Conservation (phyloP, 1,140 invertebrate genomes). For the Camponotus floridanus region DNA sequence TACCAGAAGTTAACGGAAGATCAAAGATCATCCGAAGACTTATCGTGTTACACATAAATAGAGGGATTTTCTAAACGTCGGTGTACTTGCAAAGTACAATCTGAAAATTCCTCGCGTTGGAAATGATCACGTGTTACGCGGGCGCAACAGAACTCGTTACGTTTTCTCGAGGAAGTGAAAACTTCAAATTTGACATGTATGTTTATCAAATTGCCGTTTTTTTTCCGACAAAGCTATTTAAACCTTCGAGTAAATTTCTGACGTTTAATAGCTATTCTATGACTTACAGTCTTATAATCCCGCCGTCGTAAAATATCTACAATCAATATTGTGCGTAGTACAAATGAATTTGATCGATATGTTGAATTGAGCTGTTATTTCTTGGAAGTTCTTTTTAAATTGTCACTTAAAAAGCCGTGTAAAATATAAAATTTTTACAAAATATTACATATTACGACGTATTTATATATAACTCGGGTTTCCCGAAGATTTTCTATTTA, state of each 20-base stretch:
- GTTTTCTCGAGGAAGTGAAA: not conserved
- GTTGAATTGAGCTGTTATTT: not conserved
- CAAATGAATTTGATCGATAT: constrained; percentile 18
- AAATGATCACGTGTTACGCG: constrained; percentile 50
- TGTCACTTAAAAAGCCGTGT: not conserved
- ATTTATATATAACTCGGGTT: not conserved
- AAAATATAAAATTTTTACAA: constrained; percentile 12
- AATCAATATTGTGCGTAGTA: constrained; percentile 25
- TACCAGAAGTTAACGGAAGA: constrained; percentile 47
- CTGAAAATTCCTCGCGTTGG: constrained; percentile 35
- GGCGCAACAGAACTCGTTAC: not conserved
- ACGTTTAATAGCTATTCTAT: not conserved
- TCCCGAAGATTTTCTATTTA: not conserved
- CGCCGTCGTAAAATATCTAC: constrained; percentile 20
- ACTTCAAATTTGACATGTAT: not conserved
- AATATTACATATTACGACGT: not conserved
- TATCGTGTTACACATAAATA: constrained; percentile 21
- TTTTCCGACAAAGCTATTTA: constrained; percentile 27
- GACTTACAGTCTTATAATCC: not conserved
- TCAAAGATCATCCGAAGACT: constrained; percentile 37
- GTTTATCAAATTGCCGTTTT: constrained; percentile 9
- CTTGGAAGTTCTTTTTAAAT: not conserved
- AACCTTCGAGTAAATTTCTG: not conserved
- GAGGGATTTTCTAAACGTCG: constrained; percentile 22
- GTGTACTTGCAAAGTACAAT: constrained; percentile 1